phyloP scores from a whole-genome alignment of 1,140 invertebrate species.

The Zaprionus kolodkinae region DNA sequence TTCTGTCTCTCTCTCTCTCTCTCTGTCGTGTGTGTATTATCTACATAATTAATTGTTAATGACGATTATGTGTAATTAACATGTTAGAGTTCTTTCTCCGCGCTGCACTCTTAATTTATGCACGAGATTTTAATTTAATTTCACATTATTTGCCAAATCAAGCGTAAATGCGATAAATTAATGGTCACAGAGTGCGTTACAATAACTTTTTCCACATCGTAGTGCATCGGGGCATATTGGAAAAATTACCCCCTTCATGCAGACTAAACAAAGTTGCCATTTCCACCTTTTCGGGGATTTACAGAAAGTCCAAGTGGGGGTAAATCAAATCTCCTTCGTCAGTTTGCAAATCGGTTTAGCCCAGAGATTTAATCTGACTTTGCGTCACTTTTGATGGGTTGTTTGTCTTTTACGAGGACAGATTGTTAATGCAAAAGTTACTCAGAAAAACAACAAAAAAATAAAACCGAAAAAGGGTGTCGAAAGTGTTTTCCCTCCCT shows the following conservation, averaged over 20 bases:
- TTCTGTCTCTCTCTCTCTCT: too few relatives aligned
- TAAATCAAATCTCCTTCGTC: conserved; percentile 50
- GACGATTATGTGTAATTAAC: conserved; percentile 67
- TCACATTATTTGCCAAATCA: conserved; percentile 68
- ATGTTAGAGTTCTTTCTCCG: conserved; percentile 18
- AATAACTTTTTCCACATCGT: conserved; percentile 11
- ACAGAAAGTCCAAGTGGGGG: conserved; percentile 12
- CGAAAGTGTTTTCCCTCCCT: conserved; percentile 34
- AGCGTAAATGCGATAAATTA: conserved; percentile 77
- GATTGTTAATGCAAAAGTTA: conserved; percentile 66
- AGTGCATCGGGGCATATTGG: conserved; percentile 9
- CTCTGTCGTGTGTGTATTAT: conserved; percentile 40
- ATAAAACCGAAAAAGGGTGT: conserved; percentile 56
- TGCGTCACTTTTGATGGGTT: conserved; percentile 49
- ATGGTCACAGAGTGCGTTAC: conserved; percentile 53
- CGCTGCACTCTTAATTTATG: conserved; percentile 59
- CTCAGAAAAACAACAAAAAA: conserved; percentile 5
- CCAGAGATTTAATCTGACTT: conserved; percentile 38
- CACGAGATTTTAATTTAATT: conserved; percentile 71
- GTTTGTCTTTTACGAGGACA: conserved; percentile 67
- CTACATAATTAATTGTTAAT: conserved; percentile 80
- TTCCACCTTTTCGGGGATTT: conserved; percentile 47
- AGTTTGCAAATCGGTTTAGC: conserved; percentile 59
- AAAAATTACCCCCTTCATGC: conserved; percentile 22
- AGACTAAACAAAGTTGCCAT: conserved; percentile 3